Evolutionary conservation across 2,113 vertebrate species (phyloP).

Genomic region (Engraulis encrasicolus): DNA sequence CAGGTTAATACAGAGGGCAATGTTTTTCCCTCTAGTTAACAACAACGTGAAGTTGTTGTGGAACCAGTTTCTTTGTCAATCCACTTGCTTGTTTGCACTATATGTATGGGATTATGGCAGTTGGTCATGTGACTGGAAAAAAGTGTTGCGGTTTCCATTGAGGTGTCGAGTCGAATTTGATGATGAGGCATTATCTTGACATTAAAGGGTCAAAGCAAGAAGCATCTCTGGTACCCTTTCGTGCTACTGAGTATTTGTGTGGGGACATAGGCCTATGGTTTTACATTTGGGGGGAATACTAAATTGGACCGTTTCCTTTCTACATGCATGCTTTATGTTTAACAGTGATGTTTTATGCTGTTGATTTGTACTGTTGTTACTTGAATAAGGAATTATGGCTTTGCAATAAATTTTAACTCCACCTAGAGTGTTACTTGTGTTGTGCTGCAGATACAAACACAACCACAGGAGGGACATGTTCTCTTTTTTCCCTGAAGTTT

Average conservation of each 20-base stretch:
- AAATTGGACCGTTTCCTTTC: not conserved
- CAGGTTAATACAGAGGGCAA: not conserved
- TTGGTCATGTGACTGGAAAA: not conserved
- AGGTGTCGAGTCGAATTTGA: not conserved
- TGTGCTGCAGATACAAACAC: not conserved
- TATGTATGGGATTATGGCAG: constrained; percentile 6
- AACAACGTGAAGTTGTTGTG: not conserved
- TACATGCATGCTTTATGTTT: not conserved
- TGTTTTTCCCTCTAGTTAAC: not conserved
- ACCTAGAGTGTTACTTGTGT: not conserved
- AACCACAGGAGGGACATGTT: too few species aligned
- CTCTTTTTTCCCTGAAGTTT: not conserved
- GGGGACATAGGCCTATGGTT: not conserved
- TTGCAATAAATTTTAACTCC: not conserved
- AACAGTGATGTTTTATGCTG: not conserved
- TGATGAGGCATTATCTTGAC: constrained; percentile 11
- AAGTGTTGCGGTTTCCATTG: not conserved
- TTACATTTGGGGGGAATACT: not conserved
- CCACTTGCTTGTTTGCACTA: constrained; percentile 10
- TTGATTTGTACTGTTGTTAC: not conserved
- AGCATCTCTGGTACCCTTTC: not conserved
- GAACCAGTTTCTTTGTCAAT: constrained; percentile 6
- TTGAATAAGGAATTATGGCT: not conserved
- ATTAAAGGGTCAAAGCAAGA: constrained; percentile 10
- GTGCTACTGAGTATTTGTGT: not conserved